Percentiles rank a stretch among this genome's conserved stretches.
Conservation (phyloP, 2,113 vertebrate species). For the Motacilla alba region DNA sequence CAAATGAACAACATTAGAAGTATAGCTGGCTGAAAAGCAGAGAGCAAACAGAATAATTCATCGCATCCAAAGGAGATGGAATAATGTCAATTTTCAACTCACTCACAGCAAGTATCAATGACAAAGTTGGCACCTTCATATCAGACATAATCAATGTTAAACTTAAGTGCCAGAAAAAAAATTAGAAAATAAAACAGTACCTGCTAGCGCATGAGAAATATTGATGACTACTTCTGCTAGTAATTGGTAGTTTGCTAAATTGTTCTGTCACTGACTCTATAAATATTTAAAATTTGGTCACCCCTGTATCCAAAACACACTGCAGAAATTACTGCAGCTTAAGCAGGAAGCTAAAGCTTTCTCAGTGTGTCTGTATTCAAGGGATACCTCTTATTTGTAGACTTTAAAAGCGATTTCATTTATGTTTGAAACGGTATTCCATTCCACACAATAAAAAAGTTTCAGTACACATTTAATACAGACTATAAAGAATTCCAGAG, state of each 20-base stretch:
- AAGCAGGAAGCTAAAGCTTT: neutral
- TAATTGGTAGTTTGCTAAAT: neutral
- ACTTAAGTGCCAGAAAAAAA: neutral
- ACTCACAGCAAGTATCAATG: neutral
- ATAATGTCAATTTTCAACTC: neutral
- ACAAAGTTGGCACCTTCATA: neutral
- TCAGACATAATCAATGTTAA: neutral
- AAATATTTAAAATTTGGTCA: slow-evolving; percentile 21
- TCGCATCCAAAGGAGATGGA: slow-evolving; percentile 4
- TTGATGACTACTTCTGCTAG: neutral
- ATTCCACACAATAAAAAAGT: neutral
- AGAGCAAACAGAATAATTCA: slow-evolving; percentile 44
- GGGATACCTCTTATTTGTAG: neutral
- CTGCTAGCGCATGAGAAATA: neutral
- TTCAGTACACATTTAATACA: neutral
- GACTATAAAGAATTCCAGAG: neutral
- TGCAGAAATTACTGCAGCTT: neutral
- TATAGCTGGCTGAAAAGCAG: neutral
- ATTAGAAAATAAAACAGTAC: slow-evolving; percentile 17
- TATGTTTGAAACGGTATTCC: neutral
- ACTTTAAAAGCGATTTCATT: neutral
- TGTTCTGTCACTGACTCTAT: neutral
- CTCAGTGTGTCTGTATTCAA: neutral
- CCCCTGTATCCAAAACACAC: neutral
- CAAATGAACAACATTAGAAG: slow-evolving; percentile 43